Evolutionary conservation across 2,888 invertebrate genomes (phyloP).

Genomic region (Apotomis betuletana): DNA sequence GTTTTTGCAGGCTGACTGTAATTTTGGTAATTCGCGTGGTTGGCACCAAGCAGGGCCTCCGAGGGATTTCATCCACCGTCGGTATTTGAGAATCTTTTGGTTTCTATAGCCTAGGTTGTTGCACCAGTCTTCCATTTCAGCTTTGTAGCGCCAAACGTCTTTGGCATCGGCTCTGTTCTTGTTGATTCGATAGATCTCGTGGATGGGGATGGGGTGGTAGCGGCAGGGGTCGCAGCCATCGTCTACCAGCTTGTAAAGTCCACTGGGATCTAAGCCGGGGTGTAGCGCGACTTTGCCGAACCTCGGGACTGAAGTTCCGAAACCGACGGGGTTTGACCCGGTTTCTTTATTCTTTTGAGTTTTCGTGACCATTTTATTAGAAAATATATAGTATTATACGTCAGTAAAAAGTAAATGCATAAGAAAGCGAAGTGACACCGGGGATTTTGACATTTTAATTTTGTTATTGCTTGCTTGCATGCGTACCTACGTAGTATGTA

Average conservation of each 20-base stretch:
- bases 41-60: slow-evolving; percentile 34
- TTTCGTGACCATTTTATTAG: slow-evolving; percentile 8
- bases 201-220: slow-evolving; percentile 23
- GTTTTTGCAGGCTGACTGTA: slow-evolving; percentile 33
- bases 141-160: slow-evolving; percentile 30
- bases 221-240: slow-evolving; percentile 21
- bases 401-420: background rate
- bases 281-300: slow-evolving; percentile 21
- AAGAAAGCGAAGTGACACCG: slow-evolving; percentile 1
- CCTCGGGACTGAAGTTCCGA: slow-evolving; percentile 10
- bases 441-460: slow-evolving; percentile 4
- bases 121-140: slow-evolving; percentile 33
- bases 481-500: too few relatives aligned
- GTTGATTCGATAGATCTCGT: slow-evolving; percentile 15
- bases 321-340: background rate
- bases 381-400: background rate
- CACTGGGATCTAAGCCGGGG: slow-evolving; percentile 18
- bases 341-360: background rate
- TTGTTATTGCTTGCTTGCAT: background rate
- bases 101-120: slow-evolving; percentile 34
- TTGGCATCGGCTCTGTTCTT: slow-evolving; percentile 8
- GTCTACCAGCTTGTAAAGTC: slow-evolving; percentile 6
- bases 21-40: background rate
- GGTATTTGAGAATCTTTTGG: slow-evolving; percentile 8
- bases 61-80: slow-evolving; percentile 10